Conservation (phyloP, 2,888 invertebrate genomes). For the Eristalis pertinax region DNA sequence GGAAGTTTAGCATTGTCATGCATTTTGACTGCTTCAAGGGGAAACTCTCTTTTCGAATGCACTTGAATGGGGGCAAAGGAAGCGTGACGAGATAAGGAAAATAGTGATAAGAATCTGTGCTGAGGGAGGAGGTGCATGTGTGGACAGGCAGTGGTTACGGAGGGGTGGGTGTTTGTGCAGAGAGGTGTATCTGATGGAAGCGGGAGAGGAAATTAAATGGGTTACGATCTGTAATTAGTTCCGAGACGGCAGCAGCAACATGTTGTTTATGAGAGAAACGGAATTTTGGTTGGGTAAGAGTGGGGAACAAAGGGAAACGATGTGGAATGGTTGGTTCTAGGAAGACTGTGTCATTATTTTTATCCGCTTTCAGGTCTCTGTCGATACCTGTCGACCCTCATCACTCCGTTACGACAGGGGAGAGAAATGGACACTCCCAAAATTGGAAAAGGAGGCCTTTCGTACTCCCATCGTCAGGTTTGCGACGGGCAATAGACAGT, state of each 20-base stretch:
- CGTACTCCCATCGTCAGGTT: too few relatives aligned
- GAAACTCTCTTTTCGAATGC: background rate
- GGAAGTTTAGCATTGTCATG: slow-evolving; percentile 17
- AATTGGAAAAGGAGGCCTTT: too few relatives aligned
- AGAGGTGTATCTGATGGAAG: background rate
- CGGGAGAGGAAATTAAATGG: background rate
- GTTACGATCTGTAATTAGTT: background rate
- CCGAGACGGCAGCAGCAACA: background rate
- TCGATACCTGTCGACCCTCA: too few relatives aligned
- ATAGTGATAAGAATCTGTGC: background rate
- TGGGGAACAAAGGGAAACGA: background rate
- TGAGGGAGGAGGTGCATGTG: background rate
- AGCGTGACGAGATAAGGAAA: background rate
- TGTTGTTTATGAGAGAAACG: background rate
- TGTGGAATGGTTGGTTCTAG: too few relatives aligned
- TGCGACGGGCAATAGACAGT: too few relatives aligned
- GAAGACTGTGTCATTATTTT: too few relatives aligned
- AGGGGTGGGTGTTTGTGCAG: background rate
- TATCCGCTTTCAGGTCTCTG: too few relatives aligned
- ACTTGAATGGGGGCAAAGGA: background rate
- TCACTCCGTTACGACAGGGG: too few relatives aligned
- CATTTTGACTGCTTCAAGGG: slow-evolving; percentile 10
- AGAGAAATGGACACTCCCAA: too few relatives aligned
- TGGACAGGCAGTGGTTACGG: too few relatives aligned
- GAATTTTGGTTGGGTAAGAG: background rate